These are phyloP conservation scores for Nestor notabilis DNA, from an alignment of 2,113 vertebrate species.

Conservation along the genomic window DNA sequence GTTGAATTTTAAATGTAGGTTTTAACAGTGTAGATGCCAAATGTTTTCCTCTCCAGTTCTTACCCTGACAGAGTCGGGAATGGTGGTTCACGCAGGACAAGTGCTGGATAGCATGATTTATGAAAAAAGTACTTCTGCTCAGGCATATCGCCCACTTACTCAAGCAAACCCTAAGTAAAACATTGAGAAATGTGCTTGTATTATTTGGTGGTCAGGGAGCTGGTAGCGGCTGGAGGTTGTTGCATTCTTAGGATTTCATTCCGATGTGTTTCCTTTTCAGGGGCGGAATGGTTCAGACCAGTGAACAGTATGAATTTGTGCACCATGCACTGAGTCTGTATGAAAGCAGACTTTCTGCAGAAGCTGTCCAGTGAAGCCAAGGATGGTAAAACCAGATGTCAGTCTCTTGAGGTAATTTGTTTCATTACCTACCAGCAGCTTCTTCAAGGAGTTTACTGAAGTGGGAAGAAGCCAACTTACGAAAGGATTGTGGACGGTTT, in stretches of 20 bases:
- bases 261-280: constrained; percentile 69
- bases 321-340: constrained; percentile 92
- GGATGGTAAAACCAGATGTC: not conserved
- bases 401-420: constrained; percentile 69
- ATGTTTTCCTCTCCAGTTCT: not conserved
- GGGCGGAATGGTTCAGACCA: constrained; percentile 98
- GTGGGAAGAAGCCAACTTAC: constrained; percentile 32
- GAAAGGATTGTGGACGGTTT: constrained; percentile 11
- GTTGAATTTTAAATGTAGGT: not conserved
- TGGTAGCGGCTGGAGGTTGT: not conserved
- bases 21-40: not conserved
- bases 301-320: constrained; percentile 96
- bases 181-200: not conserved
- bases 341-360: constrained; percentile 84
- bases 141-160: not conserved
- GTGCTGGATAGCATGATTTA: not conserved
- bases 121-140: not conserved
- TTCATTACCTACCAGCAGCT: constrained; percentile 74
- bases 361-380: constrained; percentile 83
- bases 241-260: not conserved
- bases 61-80: not conserved
- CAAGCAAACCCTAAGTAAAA: not conserved
- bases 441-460: constrained; percentile 67
- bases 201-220: not conserved
- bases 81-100: not conserved